phyloP scores from a whole-genome alignment of 2,113 vertebrate species.

The Rhinopithecus roxellana region DNA sequence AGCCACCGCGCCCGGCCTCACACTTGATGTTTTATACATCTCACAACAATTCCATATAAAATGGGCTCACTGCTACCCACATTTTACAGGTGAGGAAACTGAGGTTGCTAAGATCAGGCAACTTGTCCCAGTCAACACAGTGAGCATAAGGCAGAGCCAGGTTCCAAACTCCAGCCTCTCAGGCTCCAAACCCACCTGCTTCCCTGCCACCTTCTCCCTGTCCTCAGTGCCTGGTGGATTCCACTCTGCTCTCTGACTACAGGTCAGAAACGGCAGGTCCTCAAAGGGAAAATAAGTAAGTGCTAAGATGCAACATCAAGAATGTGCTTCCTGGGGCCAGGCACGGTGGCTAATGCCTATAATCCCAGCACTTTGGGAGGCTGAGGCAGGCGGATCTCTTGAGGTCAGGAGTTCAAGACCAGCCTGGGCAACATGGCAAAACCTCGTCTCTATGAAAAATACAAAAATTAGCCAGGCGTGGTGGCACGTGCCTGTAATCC shows the following conservation, averaged over 20 bases:
- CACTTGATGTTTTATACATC: rapidly evolving
- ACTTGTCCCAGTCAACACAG: neutral
- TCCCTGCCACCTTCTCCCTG: rapidly evolving
- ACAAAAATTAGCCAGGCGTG: too few species aligned
- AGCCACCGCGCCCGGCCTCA: too few species aligned
- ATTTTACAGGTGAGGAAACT: neutral
- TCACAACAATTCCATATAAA: neutral
- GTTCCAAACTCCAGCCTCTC: rapidly evolving
- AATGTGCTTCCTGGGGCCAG: too few species aligned
- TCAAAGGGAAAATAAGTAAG: neutral
- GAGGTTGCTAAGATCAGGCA: neutral
- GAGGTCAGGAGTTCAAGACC: too few species aligned
- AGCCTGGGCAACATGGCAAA: too few species aligned
- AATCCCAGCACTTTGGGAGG: too few species aligned
- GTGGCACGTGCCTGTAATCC: too few species aligned
- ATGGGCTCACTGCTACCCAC: neutral
- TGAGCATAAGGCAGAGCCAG: neutral
- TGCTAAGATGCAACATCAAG: neutral
- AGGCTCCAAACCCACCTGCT: rapidly evolving
- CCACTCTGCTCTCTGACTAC: neutral
- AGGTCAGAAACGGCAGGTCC: neutral
- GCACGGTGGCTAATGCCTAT: too few species aligned
- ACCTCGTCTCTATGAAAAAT: too few species aligned
- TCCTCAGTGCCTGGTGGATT: rapidly evolving
- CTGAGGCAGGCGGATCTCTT: too few species aligned